phyloP scores from a whole-genome alignment of 2,888 invertebrate species.

The Ornithoptera priamus region DNA sequence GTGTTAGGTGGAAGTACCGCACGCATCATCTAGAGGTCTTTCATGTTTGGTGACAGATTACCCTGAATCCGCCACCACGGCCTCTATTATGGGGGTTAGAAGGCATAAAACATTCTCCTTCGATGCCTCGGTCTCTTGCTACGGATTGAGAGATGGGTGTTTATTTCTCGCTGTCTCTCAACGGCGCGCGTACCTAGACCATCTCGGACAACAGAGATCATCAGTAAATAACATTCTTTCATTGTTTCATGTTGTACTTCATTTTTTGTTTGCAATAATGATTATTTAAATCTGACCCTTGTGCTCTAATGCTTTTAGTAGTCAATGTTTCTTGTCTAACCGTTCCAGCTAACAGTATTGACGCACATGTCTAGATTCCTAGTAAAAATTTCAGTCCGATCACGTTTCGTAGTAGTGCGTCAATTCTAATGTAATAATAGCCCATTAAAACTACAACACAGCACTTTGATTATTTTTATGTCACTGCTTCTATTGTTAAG shows the following conservation, averaged over 20 bases:
- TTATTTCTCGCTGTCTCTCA: too few species aligned
- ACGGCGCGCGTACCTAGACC: too few species aligned
- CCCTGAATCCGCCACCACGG: too few species aligned
- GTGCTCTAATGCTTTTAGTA: not conserved
- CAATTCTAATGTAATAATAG: conserved; percentile 33
- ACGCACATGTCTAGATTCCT: conserved; percentile 22
- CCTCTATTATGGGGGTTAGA: too few species aligned
- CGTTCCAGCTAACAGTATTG: conserved; percentile 2
- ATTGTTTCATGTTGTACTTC: not conserved
- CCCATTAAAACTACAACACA: conserved; percentile 27
- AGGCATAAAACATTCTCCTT: too few species aligned
- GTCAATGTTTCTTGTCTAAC: not conserved
- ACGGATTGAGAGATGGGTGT: too few species aligned
- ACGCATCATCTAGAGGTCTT: too few species aligned
- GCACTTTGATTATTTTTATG: conserved; percentile 25
- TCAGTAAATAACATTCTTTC: too few species aligned
- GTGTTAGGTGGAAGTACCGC: too few species aligned
- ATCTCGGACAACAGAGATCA: too few species aligned
- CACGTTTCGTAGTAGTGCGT: conserved; percentile 43
- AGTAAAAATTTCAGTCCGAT: conserved; percentile 35
- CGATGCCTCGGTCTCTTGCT: too few species aligned
- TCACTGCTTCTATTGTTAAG: conserved; percentile 21
- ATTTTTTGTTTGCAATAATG: not conserved
- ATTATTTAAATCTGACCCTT: not conserved
- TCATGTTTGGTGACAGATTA: too few species aligned